Evolutionary conservation across 2,888 invertebrate species (phyloP).

Genomic region (Plutella xylostella): DNA sequence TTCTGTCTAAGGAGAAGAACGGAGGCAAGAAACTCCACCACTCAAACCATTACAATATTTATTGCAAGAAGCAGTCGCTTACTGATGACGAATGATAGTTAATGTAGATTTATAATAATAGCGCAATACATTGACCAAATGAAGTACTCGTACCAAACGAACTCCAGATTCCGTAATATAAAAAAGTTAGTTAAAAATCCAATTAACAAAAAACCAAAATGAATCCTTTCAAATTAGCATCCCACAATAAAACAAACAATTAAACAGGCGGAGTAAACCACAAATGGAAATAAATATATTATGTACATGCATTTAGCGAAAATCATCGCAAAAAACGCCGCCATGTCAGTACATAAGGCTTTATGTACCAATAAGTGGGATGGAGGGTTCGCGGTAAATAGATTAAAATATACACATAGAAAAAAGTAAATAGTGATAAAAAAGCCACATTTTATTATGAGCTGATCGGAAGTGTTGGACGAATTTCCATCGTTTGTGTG

Average conservation of each 20-base stretch:
- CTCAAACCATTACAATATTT: no score
- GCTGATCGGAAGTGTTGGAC: conserved; percentile 44
- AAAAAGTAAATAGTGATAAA: conserved; percentile 69
- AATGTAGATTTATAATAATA: no score
- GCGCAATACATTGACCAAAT: no score
- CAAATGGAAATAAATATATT: conserved; percentile 28
- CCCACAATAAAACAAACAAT: conserved; percentile 7
- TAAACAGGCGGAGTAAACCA: conserved; percentile 21
- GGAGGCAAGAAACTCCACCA: no score
- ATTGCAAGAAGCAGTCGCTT: no score
- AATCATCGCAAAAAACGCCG: conserved; percentile 9
- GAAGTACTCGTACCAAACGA: no score
- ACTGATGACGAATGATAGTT: no score
- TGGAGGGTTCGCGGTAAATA: conserved; percentile 12
- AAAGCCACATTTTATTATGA: conserved; percentile 68
- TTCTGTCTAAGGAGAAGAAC: no score
- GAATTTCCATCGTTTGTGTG: conserved; percentile 42
- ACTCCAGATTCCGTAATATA: no score
- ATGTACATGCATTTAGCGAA: conserved; percentile 21
- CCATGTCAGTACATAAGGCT: conserved; percentile 31
- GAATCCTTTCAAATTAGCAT: not conserved
- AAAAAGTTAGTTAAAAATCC: no score
- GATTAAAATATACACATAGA: conserved; percentile 44
- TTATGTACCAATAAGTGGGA: conserved; percentile 13
- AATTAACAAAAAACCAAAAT: no score